Conservation (phyloP, 2,888 invertebrate species). For the Alcis repandata region DNA sequence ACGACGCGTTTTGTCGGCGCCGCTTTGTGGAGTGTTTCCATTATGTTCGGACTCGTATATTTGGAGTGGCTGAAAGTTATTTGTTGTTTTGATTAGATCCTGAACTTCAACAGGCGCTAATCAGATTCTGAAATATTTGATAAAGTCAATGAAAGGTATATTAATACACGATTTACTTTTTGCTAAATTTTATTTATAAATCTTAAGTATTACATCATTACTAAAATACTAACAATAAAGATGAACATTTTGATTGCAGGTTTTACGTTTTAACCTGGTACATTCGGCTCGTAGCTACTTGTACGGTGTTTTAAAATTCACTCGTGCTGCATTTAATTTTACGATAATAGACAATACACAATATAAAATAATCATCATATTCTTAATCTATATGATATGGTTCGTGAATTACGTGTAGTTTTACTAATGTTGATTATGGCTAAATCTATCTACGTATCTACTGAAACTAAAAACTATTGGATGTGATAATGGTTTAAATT, state of each 20-base stretch:
- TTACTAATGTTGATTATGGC: slow-evolving; percentile 26
- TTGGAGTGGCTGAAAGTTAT: slow-evolving; percentile 29
- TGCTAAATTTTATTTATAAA: slow-evolving; percentile 40
- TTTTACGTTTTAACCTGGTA: slow-evolving; percentile 13
- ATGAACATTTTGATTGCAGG: slow-evolving; percentile 21
- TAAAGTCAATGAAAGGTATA: slow-evolving; percentile 1
- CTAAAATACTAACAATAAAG: slow-evolving; percentile 33
- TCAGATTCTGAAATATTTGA: slow-evolving; percentile 6
- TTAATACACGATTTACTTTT: slow-evolving; percentile 15
- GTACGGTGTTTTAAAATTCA: slow-evolving; percentile 30
- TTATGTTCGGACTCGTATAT: slow-evolving; percentile 23
- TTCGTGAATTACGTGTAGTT: slow-evolving; percentile 59
- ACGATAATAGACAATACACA: slow-evolving; percentile 14
- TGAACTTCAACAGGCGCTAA: slow-evolving; percentile 8
- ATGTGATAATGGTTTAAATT: background rate
- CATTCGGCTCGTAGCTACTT: slow-evolving; percentile 24
- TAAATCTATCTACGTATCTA: slow-evolving; percentile 7
- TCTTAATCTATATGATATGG: slow-evolving; percentile 80
- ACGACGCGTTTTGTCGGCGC: slow-evolving; percentile 28
- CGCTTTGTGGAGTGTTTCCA: slow-evolving; percentile 40
- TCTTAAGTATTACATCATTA: slow-evolving; percentile 33
- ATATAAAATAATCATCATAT: slow-evolving; percentile 39
- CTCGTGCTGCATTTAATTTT: slow-evolving; percentile 27
- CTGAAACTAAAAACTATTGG: slow-evolving; percentile 1
- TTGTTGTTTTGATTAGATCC: slow-evolving; percentile 22